phyloP scores from a whole-genome alignment of 1,140 invertebrate genomes.

The Halictus rubicundus region DNA sequence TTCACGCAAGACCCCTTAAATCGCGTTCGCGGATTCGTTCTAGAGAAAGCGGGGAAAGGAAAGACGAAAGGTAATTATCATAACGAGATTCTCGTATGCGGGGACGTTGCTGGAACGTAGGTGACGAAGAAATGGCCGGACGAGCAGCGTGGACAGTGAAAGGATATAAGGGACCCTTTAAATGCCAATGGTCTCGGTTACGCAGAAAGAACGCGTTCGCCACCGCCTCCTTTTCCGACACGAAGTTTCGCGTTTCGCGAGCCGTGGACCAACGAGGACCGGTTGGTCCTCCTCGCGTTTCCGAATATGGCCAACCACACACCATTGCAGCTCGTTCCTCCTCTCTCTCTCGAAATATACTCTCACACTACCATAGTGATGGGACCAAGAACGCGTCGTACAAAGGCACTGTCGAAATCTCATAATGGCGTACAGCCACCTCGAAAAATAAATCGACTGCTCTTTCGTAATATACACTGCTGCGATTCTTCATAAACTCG shows the following conservation, averaged over 20 bases:
- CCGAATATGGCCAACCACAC: background rate
- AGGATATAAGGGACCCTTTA: conserved; percentile 3
- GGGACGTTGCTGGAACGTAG: background rate
- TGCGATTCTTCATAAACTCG: no score
- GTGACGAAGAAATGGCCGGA: background rate
- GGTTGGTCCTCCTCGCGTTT: conserved; percentile 3
- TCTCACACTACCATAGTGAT: background rate
- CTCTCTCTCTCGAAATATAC: background rate
- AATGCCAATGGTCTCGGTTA: conserved; percentile 34
- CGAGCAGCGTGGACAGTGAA: conserved; percentile 2
- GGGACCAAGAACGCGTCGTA: no score
- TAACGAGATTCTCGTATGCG: background rate
- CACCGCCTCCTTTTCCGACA: background rate
- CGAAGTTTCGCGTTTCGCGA: background rate
- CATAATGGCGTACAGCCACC: no score
- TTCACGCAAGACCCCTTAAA: no score
- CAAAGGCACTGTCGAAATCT: no score
- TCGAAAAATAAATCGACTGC: no score
- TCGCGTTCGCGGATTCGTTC: background rate
- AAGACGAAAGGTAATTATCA: conserved; percentile 23
- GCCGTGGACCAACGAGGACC: background rate
- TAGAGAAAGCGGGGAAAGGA: background rate
- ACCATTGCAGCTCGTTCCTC: background rate
- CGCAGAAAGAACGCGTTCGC: conserved; percentile 11
- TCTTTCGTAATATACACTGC: no score